These are phyloP conservation scores for Nasonia vitripennis DNA, from an alignment of 1,140 invertebrate species.

Conservation along the genomic window DNA sequence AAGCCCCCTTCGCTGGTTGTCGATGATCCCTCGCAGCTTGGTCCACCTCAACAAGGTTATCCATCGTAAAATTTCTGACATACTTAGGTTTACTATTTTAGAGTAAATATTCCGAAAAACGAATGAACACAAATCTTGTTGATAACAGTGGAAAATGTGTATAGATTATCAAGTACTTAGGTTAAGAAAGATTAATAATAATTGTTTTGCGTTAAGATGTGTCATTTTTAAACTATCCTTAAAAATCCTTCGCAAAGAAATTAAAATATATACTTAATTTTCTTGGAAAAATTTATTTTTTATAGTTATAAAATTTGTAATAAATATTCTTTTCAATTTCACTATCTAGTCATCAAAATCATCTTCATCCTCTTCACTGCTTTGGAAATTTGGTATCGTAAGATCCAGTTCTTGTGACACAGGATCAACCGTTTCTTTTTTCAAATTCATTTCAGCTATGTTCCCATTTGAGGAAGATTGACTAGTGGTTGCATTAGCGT, in stretches of 20 bases:
- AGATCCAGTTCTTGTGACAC: conserved; percentile 53
- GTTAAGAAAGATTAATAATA: conserved; percentile 58
- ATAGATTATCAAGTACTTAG: conserved; percentile 56
- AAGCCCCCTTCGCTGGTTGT: conserved; percentile 83
- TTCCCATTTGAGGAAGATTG: conserved; percentile 2
- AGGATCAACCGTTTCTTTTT: conserved; percentile 35
- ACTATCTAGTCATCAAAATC: conserved; percentile 59
- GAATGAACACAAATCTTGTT: conserved; percentile 21
- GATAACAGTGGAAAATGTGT: conserved; percentile 55
- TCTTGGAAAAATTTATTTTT: conserved; percentile 44
- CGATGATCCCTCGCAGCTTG: conserved; percentile 82
- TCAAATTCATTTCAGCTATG: conserved; percentile 9
- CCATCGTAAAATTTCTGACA: conserved; percentile 59
- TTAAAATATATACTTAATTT: conserved; percentile 33
- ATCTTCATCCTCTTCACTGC: conserved; percentile 62
- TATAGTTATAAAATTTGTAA: conserved; percentile 21
- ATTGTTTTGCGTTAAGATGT: conserved; percentile 55
- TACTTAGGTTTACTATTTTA: conserved; percentile 57
- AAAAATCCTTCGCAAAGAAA: background rate
- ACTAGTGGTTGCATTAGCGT: background rate
- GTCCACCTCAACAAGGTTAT: conserved; percentile 65
- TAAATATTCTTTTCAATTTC: conserved; percentile 20
- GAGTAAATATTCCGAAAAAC: conserved; percentile 50
- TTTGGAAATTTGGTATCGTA: conserved; percentile 52
- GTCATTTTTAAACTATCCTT: conserved; percentile 39